Conservation (phyloP, 2,888 invertebrate species). For the Linnaemya vulpina region DNA sequence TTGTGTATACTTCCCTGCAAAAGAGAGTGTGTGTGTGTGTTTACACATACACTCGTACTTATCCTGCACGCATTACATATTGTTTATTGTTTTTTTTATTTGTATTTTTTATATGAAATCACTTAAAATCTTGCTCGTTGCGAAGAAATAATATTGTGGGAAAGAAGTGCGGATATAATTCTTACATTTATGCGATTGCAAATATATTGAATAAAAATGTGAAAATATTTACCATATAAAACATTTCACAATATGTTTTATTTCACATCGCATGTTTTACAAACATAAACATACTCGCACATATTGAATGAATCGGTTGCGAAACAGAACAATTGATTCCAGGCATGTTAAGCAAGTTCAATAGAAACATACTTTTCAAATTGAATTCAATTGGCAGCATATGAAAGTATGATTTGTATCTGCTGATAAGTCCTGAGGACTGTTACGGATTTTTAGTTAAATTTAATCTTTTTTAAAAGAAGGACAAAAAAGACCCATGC, state of each 20-base stretch:
- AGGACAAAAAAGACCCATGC: too few species aligned
- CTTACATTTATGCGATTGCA: conserved; percentile 32
- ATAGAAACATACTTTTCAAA: conserved; percentile 21
- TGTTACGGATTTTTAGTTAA: neutral
- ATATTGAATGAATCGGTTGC: neutral
- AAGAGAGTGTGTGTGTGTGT: neutral
- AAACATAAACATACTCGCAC: neutral
- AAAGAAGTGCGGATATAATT: conserved; percentile 16
- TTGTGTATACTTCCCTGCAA: conserved; percentile 25
- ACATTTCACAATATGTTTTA: conserved; percentile 48
- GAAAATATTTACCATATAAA: conserved; percentile 41
- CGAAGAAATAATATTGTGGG: conserved; percentile 56
- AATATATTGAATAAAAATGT: conserved; percentile 36
- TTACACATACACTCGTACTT: conserved; percentile 10
- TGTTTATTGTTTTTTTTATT: conserved; percentile 75
- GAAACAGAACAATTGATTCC: neutral
- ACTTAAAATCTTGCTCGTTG: conserved; percentile 79
- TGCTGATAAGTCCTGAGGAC: conserved; percentile 47
- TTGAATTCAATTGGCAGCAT: conserved; percentile 47
- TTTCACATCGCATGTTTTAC: conserved; percentile 2
- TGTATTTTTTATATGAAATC: too few species aligned
- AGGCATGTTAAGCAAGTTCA: conserved; percentile 2
- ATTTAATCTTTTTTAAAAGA: too few species aligned
- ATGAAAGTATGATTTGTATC: conserved; percentile 61
- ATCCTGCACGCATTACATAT: neutral